These are phyloP conservation scores for Zonitis immaculata DNA, from an alignment of 2,888 invertebrate species.

Conservation along the genomic window DNA sequence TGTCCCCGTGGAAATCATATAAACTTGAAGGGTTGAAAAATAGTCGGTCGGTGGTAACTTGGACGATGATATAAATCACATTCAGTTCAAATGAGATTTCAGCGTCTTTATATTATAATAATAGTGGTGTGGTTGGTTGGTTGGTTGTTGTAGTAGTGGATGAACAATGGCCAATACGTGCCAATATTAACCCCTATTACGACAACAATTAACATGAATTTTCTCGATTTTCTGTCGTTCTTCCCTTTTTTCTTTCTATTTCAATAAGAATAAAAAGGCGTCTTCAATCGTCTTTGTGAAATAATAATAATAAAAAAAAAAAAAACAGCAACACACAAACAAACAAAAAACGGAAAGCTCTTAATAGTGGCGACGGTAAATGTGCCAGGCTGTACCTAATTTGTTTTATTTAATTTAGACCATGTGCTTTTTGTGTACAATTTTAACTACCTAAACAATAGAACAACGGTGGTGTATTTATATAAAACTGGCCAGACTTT, in stretches of 20 bases:
- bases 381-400: not conserved
- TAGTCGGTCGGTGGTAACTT: constrained; percentile 11
- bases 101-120: constrained; percentile 13
- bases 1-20: constrained; percentile 23
- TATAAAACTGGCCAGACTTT: no score
- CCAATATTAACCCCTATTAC: not conserved
- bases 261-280: not conserved
- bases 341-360: not conserved
- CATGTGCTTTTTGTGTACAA: not conserved
- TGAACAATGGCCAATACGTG: constrained; percentile 19
- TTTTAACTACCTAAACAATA: not conserved
- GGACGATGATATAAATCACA: constrained; percentile 21
- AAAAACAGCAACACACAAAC: no score
- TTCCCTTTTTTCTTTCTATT: not conserved
- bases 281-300: no score
- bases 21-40: constrained; percentile 16
- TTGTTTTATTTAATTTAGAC: not conserved
- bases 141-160: no score
- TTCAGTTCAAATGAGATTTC: constrained; percentile 23
- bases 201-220: constrained; percentile 2
- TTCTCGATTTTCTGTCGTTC: no score
- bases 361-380: not conserved
- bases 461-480: no score
- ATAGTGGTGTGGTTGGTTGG: not conserved
- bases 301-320: no score